Evolutionary conservation across 1,140 invertebrate species (phyloP), one percentile per base, ranked within the genome.

Genomic region (Anastatus disparis): DNA sequence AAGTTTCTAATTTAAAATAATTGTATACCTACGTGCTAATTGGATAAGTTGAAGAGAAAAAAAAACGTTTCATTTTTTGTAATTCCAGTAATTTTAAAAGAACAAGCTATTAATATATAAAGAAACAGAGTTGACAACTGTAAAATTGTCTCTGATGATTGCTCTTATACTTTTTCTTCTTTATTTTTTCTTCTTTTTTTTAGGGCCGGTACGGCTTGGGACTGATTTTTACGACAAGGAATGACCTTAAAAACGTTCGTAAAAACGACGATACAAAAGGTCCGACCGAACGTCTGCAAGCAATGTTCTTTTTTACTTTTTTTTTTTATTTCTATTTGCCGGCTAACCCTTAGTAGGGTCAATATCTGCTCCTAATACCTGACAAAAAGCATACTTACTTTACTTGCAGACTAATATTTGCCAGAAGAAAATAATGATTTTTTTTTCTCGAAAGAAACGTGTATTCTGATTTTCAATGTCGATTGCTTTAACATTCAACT

Each of bases 311-410:
- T 42, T 58, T 58, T 9, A 46, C 9, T 40, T 53, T 58, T 48
- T 59, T 48, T 42, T 58, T 58, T 9, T 56, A 17, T 40, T 53
- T 58, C n/a, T 4, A 44, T 6, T 42, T 29, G 48, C 13, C 26
- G 26, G 4, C 52, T 31, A 31, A 29, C 52, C 27, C 17, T 58
- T 53, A 29, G 26, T 15, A 46, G 52, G 64, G 27, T 67, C 64
- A 67, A 46, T 67, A 67, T 67, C 64, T 67, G 29, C 27, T 67
- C 20, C 53, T 48, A 58, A 67, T 67, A 58, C 64, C 53, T 67
- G 53, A 17, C 26, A 67, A 58, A 66, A 48, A 67, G 38, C 42
- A 44, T 55, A 44, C 50, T 22, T 55, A 42, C 31, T 55, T 20
- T 63, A 50, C 29, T n/a, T 38, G 27, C 13, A 13, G 17, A 29